A percentile compares a stretch with the other conserved stretches of the same genome.
phyloP scores from a whole-genome alignment of 64 coral and sea anemone genomes.

The Platygyra sinensis region DNA sequence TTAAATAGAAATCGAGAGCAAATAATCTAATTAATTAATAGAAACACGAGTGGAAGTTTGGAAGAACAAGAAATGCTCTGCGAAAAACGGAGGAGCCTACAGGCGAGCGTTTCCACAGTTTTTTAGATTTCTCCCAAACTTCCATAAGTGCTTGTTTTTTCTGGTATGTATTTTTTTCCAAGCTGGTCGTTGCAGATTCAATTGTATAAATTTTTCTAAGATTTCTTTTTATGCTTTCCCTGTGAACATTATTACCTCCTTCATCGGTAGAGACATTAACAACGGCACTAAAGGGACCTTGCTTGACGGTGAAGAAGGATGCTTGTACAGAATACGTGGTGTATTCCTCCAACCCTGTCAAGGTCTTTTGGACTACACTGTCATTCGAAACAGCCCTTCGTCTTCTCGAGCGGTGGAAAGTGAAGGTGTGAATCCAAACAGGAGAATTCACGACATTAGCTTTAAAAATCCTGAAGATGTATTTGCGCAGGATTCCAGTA shows the following conservation, averaged over 20 bases:
- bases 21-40: too few relatives aligned
- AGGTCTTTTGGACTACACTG: not conserved
- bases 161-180: too few relatives aligned
- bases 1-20: too few relatives aligned
- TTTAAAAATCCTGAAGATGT: not conserved
- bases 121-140: too few relatives aligned
- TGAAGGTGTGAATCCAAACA: not conserved
- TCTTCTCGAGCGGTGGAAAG: not conserved
- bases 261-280: constrained; percentile 34
- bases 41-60: too few relatives aligned
- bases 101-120: too few relatives aligned
- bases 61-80: too few relatives aligned
- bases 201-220: too few relatives aligned
- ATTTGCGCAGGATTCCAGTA: constrained; percentile 23
- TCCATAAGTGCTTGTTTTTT: too few relatives aligned
- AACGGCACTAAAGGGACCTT: constrained; percentile 20
- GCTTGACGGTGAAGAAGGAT: constrained; percentile 6
- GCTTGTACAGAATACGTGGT: constrained; percentile 27
- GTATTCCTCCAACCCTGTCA: constrained; percentile 31
- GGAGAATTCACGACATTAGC: not conserved
- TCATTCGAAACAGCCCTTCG: constrained; percentile 8
- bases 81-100: too few relatives aligned
- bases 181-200: too few relatives aligned
- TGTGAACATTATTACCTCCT: constrained; percentile 21
- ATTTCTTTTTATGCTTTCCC: too few relatives aligned